Percentiles rank a stretch among this genome's conserved stretches.
Conservation (phyloP, 1,140 invertebrate species). For the Diachasmimorpha longicaudata region DNA sequence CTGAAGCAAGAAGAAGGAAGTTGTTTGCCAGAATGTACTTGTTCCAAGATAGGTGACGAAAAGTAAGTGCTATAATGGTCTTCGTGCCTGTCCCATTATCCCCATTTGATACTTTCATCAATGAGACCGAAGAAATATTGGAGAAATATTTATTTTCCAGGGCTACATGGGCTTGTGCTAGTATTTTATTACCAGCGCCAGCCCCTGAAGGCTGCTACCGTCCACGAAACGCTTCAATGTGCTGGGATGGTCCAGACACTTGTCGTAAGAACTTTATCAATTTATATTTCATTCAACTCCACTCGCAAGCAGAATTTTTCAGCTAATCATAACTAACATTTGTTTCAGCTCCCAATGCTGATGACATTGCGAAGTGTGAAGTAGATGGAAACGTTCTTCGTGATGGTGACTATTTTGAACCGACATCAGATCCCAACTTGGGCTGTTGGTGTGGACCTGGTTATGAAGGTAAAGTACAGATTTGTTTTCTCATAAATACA, state of each 20-base stretch:
- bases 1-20: constrained; percentile 18
- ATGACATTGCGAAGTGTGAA: background rate
- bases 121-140: too few species aligned
- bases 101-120: background rate
- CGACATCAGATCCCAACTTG: background rate
- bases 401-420: background rate
- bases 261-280: constrained; percentile 43
- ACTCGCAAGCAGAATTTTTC: background rate
- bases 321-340: too few species aligned
- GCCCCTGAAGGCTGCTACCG: constrained; percentile 29
- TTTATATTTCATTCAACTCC: background rate
- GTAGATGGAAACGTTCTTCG: background rate
- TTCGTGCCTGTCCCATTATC: too few species aligned
- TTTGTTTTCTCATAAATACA: too few species aligned
- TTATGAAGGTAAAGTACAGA: background rate
- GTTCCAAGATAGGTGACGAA: background rate
- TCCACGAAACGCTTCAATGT: background rate
- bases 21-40: constrained; percentile 21
- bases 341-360: background rate
- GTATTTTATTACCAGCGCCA: constrained; percentile 30
- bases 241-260: constrained; percentile 31
- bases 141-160: background rate
- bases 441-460: background rate
- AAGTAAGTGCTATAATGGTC: constrained; percentile 7
- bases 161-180: background rate